phyloP scores from a whole-genome alignment of 2,113 vertebrate genomes.

The Lethenteron camtschaticum region DNA sequence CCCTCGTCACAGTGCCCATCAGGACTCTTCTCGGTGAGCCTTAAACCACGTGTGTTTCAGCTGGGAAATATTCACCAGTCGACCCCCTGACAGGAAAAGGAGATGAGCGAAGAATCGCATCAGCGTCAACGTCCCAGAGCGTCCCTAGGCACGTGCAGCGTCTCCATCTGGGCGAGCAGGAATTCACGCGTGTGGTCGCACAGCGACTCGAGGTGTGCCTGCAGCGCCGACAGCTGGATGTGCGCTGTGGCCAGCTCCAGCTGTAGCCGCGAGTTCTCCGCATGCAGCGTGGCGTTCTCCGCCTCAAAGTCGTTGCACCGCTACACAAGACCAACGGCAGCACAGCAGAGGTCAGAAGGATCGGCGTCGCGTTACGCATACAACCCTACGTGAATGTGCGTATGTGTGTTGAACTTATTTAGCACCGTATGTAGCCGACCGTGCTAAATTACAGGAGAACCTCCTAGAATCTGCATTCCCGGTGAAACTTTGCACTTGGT shows the following conservation, averaged over 20 bases:
- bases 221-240: background rate
- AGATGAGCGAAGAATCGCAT: background rate
- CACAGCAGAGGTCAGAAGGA: too few species aligned
- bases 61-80: too few species aligned
- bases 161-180: conserved; percentile 6
- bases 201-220: background rate
- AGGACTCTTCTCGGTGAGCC: too few species aligned
- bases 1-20: too few species aligned
- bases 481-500: too few species aligned
- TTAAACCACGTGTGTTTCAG: too few species aligned
- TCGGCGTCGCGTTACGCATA: too few species aligned
- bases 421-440: too few species aligned
- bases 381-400: too few species aligned
- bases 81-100: background rate
- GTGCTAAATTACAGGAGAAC: too few species aligned
- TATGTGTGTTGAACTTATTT: too few species aligned
- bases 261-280: background rate
- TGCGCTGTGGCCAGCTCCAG: conserved; percentile 2
- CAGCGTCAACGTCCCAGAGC: background rate
- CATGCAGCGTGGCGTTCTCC: background rate
- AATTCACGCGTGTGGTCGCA: background rate
- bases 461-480: too few species aligned
- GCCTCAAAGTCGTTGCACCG: conserved; percentile 2
- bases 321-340: background rate
- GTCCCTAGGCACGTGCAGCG: conserved; percentile 1